These are phyloP conservation scores for Spisula solida DNA, from an alignment of 2,888 invertebrate species.

Conservation along the genomic window DNA sequence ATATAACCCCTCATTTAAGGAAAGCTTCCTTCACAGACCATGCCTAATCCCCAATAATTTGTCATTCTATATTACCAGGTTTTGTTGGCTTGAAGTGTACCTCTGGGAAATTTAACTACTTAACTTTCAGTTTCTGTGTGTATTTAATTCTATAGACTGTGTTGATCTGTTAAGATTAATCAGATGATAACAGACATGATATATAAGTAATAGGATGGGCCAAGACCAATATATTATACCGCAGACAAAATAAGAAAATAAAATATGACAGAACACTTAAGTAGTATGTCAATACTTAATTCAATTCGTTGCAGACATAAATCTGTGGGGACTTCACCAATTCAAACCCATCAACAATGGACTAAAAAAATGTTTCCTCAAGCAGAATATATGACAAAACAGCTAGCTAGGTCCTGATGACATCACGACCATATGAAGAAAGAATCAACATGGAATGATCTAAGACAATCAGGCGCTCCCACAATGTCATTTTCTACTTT, in stretches of 20 bases:
- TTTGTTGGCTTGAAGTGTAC: too few relatives aligned
- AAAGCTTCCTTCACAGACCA: too few relatives aligned
- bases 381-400: not conserved
- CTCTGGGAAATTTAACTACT: too few relatives aligned
- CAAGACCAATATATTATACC: not conserved
- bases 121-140: too few relatives aligned
- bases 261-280: conserved; percentile 16
- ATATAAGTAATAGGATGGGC: not conserved
- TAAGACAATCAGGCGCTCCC: not conserved
- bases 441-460: not conserved
- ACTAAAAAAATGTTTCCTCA: not conserved
- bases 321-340: not conserved
- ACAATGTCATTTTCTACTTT: not conserved
- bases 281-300: conserved; percentile 4
- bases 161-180: too few relatives aligned
- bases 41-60: too few relatives aligned
- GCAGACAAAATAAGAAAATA: not conserved
- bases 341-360: not conserved
- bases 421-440: not conserved
- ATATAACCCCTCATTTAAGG: too few relatives aligned
- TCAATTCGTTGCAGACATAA: not conserved
- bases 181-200: not conserved
- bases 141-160: too few relatives aligned
- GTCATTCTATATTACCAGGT: too few relatives aligned
- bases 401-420: not conserved